Conservation (phyloP, 1,140 invertebrate species). For the Grapholita molesta region DNA sequence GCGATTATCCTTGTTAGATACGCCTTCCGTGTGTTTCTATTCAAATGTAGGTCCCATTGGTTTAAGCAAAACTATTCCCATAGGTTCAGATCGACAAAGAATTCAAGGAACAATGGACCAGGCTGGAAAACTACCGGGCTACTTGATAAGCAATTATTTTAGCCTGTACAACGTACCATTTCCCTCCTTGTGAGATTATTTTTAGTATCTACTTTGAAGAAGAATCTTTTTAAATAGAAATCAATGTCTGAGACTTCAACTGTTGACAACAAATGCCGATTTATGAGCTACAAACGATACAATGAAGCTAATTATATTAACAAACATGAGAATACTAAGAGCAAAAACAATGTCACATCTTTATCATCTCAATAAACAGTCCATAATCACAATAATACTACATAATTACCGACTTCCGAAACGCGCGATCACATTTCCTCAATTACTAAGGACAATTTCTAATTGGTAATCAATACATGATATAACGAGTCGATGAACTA, state of each 20-base stretch:
- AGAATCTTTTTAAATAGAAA: too few relatives aligned
- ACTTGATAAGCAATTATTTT: too few relatives aligned
- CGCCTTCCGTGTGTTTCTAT: slow-evolving; percentile 9
- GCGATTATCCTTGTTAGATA: slow-evolving; percentile 40
- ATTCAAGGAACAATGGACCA: too few relatives aligned
- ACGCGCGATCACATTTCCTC: slow-evolving; percentile 7
- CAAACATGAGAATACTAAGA: background rate
- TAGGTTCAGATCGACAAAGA: background rate
- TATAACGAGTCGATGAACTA: slow-evolving; percentile 6
- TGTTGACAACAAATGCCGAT: background rate
- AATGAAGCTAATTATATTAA: background rate
- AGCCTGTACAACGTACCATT: too few relatives aligned
- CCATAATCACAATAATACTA: background rate
- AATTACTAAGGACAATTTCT: slow-evolving; percentile 12
- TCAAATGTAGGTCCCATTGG: background rate
- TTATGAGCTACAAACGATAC: background rate
- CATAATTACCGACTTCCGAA: background rate
- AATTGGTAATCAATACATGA: slow-evolving; percentile 7
- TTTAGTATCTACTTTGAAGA: too few relatives aligned
- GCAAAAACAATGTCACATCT: background rate
- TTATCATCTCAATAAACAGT: background rate
- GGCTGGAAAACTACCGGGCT: too few relatives aligned
- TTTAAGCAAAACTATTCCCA: background rate
- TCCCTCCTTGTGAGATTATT: too few relatives aligned
- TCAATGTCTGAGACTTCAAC: too few relatives aligned